Evolutionary conservation across 2,888 invertebrate genomes (phyloP).

Genomic region (Pinctada fucata): DNA sequence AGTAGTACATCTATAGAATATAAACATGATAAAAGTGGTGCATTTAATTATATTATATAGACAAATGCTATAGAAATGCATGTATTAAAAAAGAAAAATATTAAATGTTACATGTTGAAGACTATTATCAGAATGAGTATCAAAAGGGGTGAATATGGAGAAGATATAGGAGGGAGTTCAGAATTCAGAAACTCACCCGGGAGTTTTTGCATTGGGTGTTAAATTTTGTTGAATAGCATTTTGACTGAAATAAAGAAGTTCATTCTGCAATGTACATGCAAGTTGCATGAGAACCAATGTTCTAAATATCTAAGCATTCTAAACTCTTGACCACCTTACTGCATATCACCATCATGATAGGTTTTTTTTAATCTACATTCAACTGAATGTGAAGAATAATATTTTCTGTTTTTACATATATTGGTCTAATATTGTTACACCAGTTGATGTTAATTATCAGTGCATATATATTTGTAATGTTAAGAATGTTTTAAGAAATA

Average conservation of each 20-base stretch:
- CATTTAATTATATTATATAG: neutral
- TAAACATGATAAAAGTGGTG: neutral
- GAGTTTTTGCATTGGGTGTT: slow-evolving; percentile 26
- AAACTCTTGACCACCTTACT: too few species aligned
- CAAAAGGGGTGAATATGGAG: neutral
- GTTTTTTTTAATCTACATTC: too few species aligned
- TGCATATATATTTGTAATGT: too few species aligned
- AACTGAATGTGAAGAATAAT: too few species aligned
- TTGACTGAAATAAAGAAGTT: slow-evolving; percentile 36
- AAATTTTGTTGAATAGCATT: slow-evolving; percentile 30
- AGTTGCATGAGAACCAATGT: too few species aligned
- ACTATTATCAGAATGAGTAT: neutral
- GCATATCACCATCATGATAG: too few species aligned
- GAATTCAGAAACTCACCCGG: slow-evolving; percentile 25
- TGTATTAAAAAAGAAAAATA: neutral
- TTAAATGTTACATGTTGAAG: neutral
- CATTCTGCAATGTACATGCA: neutral
- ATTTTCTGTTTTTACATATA: too few species aligned
- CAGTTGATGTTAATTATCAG: too few species aligned
- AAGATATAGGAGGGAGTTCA: neutral
- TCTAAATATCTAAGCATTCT: too few species aligned
- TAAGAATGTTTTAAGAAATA: too few species aligned
- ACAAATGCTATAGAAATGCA: neutral
- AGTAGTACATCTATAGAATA: too few species aligned
- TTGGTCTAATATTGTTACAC: too few species aligned